Evolutionary conservation across 2,113 vertebrate species (phyloP).

Genomic region (Cavia porcellus): DNA sequence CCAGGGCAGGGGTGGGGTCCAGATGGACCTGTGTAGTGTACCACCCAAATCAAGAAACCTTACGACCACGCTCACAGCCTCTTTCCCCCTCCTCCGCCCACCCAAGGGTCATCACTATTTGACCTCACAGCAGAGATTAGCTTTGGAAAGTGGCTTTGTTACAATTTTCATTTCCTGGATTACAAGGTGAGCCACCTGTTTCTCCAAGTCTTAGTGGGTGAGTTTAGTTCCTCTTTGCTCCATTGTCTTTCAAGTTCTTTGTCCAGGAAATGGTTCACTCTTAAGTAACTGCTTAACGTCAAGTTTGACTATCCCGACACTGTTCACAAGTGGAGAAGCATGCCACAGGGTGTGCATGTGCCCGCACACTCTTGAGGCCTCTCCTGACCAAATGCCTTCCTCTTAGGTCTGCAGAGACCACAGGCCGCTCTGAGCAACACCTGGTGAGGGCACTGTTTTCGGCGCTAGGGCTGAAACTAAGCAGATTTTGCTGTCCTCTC

Average conservation of each 20-base stretch:
- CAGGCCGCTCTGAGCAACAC: neutral
- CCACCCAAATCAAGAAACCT: neutral
- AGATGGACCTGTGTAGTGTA: neutral
- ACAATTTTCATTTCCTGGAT: conserved; percentile 19
- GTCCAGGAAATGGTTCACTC: conserved; percentile 53
- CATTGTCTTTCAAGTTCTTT: conserved; percentile 46
- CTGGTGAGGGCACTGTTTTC: neutral
- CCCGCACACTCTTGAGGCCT: neutral
- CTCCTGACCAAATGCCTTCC: neutral
- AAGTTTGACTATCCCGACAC: neutral
- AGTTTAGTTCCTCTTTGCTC: conserved; percentile 46
- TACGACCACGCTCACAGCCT: neutral
- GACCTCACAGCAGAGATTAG: neutral
- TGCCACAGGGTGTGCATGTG: neutral
- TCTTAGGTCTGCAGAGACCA: neutral
- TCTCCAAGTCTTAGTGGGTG: neutral
- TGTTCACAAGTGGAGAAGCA: neutral
- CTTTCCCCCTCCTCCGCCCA: too few species aligned
- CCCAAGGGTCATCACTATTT: too few species aligned
- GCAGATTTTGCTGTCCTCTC: conserved; percentile 52
- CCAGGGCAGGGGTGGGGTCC: neutral
- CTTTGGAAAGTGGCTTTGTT: neutral
- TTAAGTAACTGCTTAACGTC: conserved; percentile 53
- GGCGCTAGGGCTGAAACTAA: conserved; percentile 52
- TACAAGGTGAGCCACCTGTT: neutral